Percentiles rank a stretch among this genome's conserved stretches.
Conservation (phyloP, 2,888 invertebrate species). For the Volucella inanis region DNA sequence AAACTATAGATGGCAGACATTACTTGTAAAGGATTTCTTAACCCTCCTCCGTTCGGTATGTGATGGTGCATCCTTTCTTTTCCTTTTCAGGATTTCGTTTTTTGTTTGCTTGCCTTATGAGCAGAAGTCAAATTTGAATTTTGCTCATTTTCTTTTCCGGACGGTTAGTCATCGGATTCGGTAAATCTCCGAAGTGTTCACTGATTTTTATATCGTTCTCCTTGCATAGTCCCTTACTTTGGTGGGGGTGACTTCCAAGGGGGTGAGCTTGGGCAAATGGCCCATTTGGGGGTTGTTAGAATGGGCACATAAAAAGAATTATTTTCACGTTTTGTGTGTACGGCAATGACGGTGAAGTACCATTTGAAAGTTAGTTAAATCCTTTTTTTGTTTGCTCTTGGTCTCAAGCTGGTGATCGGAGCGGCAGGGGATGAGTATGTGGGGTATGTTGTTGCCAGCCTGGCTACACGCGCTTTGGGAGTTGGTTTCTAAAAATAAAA, state of each 20-base stretch:
- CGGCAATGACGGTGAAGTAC: slow-evolving; percentile 73
- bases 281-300: slow-evolving; percentile 84
- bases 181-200: slow-evolving; percentile 78
- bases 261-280: slow-evolving; percentile 83
- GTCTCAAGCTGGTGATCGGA: slow-evolving; percentile 43
- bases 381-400: slow-evolving; percentile 57
- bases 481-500: slow-evolving; percentile 51
- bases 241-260: slow-evolving; percentile 20
- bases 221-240: slow-evolving; percentile 29
- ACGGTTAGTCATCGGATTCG: slow-evolving; percentile 71
- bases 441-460: slow-evolving; percentile 37
- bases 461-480: slow-evolving; percentile 56
- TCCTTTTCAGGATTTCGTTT: slow-evolving; percentile 15
- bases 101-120: slow-evolving; percentile 71
- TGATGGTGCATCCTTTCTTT: slow-evolving; percentile 61
- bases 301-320: slow-evolving; percentile 83
- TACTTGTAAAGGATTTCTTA: slow-evolving; percentile 44
- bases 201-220: slow-evolving; percentile 82
- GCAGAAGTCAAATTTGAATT: slow-evolving; percentile 68
- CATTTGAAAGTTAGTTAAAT: slow-evolving; percentile 75
- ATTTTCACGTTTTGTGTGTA: slow-evolving; percentile 81
- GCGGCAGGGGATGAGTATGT: not conserved
- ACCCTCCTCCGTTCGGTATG: slow-evolving; percentile 29
- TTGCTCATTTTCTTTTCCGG: slow-evolving; percentile 71
- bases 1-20: slow-evolving; percentile 68